These are phyloP conservation scores for Macroglossus sobrinus DNA, from an alignment of 2,113 vertebrate species.

Conservation along the genomic window DNA sequence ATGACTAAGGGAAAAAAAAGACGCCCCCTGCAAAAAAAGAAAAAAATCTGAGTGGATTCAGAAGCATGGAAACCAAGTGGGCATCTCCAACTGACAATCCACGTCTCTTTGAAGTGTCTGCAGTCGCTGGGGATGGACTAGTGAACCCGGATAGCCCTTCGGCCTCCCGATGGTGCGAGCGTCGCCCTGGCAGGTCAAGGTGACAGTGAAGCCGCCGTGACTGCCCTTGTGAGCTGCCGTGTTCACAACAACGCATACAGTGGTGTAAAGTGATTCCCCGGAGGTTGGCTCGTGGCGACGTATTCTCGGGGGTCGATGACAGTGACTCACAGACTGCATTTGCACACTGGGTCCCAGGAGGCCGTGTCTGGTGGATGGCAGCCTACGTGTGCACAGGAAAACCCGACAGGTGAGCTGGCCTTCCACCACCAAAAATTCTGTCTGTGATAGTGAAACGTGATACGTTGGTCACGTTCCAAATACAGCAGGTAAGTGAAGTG, in stretches of 20 bases:
- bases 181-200: neutral
- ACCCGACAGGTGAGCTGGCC: neutral
- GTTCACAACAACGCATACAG: slow-evolving; percentile 17
- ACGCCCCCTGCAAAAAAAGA: neutral
- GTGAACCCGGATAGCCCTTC: slow-evolving; percentile 38
- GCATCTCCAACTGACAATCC: neutral
- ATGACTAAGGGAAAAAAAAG: neutral
- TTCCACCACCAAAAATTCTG: neutral
- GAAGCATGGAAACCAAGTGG: slow-evolving; percentile 40
- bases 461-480: neutral
- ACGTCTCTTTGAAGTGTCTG: slow-evolving; percentile 31
- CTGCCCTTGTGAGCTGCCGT: slow-evolving; percentile 34
- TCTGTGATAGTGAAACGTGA: neutral
- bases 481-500: fast-evolving
- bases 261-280: slow-evolving; percentile 2
- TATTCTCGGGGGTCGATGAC: slow-evolving; percentile 34
- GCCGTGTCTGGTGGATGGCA: neutral
- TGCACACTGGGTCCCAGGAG: neutral
- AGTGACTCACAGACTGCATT: neutral
- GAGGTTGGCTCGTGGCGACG: slow-evolving; percentile 23
- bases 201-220: slow-evolving; percentile 47
- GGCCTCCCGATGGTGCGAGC: slow-evolving; percentile 45
- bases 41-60: slow-evolving; percentile 15
- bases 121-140: slow-evolving; percentile 53
- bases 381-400: neutral